Conservation (phyloP, 2,797 vertebrate genomes). For the Trachurus trachurus region DNA sequence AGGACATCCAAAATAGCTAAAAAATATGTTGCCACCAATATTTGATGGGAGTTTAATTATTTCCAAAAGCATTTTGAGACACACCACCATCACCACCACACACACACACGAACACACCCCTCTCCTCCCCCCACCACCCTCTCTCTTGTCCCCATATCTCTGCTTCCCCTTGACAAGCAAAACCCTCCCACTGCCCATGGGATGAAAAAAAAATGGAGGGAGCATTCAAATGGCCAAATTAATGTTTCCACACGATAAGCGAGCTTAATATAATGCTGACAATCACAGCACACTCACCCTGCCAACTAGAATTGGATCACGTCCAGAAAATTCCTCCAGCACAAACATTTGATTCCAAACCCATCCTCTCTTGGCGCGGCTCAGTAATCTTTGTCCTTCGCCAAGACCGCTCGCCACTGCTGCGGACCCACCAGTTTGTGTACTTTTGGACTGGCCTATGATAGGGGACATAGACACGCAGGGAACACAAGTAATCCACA, state of each 20-base stretch:
- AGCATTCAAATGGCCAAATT: conserved; percentile 84
- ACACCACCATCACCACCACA: neutral
- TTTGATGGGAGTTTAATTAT: conserved; percentile 64
- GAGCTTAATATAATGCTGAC: conserved; percentile 87
- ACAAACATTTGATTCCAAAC: conserved; percentile 99
- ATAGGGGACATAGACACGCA: conserved; percentile 88
- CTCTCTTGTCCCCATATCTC: conserved; percentile 65
- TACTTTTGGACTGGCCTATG: conserved; percentile 88
- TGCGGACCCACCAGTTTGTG: conserved; percentile 87
- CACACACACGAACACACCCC: neutral
- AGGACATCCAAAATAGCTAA: conserved; percentile 47
- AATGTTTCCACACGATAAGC: conserved; percentile 87
- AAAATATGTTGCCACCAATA: conserved; percentile 38
- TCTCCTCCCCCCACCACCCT: neutral
- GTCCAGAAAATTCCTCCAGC: conserved; percentile 99
- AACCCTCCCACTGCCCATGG: conserved; percentile 64
- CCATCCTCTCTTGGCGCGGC: conserved; percentile 98
- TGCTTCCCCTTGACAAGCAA: conserved; percentile 63
- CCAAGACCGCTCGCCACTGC: conserved; percentile 86
- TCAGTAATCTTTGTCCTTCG: conserved; percentile 95
- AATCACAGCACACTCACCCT: conserved; percentile 95
- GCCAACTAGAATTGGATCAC: conserved; percentile 99
- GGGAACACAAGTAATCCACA: conserved; percentile 96
- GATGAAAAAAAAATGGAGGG: conserved; percentile 48
- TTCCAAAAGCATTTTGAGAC: conserved; percentile 60